These are phyloP conservation scores for Paramuricea clavata DNA, from an alignment of 92 coral and sea anemone species.

Conservation along the genomic window DNA sequence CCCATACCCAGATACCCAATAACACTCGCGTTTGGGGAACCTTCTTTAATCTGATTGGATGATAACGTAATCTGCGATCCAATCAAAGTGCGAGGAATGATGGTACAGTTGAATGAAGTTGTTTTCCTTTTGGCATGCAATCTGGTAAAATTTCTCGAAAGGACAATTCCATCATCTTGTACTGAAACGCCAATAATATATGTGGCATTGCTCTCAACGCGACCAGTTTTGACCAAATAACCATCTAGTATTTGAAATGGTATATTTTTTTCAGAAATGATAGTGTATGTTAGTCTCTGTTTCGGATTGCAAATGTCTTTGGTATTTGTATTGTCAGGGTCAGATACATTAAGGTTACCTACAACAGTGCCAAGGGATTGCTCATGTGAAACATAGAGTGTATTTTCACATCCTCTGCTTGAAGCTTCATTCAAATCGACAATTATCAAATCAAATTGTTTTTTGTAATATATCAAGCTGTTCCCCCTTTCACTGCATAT, in stretches of 20 bases:
- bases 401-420: constrained; percentile 14
- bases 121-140: neutral
- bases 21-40: neutral
- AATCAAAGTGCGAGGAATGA: constrained; percentile 21
- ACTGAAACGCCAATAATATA: constrained; percentile 7
- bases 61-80: constrained; percentile 27
- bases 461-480: neutral
- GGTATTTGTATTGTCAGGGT: constrained; percentile 84
- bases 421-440: constrained; percentile 30
- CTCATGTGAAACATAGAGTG: constrained; percentile 22
- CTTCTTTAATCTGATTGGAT: constrained; percentile 15
- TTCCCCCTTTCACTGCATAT: constrained; percentile 25
- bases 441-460: constrained; percentile 4
- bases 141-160: neutral
- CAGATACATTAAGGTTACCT: constrained; percentile 64
- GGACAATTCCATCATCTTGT: constrained; percentile 33
- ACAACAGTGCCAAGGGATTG: constrained; percentile 81
- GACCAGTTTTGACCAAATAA: constrained; percentile 55
- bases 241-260: constrained; percentile 61
- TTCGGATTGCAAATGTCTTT: constrained; percentile 58
- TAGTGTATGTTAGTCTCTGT: constrained; percentile 67
- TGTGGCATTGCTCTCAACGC: constrained; percentile 1
- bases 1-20: constrained; percentile 23
- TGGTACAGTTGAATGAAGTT: constrained; percentile 30
- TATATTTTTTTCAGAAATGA: constrained; percentile 38